These are phyloP conservation scores for Acipenser ruthenus DNA, from an alignment of 2,797 vertebrate genomes.

Conservation along the genomic window DNA sequence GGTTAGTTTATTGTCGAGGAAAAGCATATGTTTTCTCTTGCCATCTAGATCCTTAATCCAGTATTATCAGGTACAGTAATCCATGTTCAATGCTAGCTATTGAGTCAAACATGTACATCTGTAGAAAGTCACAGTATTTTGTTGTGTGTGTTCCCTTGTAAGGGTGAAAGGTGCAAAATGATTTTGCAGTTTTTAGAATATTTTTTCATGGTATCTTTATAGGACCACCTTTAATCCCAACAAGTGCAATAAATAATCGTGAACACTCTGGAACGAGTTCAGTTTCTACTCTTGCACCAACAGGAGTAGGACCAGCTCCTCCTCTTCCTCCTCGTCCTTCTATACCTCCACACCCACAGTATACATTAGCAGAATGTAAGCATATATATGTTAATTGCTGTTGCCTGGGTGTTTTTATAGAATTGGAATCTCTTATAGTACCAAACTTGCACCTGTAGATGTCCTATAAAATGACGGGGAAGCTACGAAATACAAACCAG, in stretches of 20 bases:
- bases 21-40: no score
- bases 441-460: no score
- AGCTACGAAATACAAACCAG: no score
- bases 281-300: constrained; percentile 59
- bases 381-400: constrained; percentile 27
- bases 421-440: no score
- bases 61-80: no score
- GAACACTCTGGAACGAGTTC: constrained; percentile 70
- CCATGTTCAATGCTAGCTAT: no score
- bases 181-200: constrained; percentile 22
- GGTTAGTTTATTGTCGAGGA: no score
- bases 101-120: constrained; percentile 21
- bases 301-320: constrained; percentile 58
- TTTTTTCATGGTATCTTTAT: constrained; percentile 46
- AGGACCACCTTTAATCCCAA: constrained; percentile 85
- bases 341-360: constrained; percentile 86
- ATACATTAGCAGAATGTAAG: constrained; percentile 96
- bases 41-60: no score
- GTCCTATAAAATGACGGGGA: constrained; percentile 19
- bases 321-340: constrained; percentile 50
- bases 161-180: no score
- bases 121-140: no score
- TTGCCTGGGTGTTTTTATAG: constrained; percentile 23
- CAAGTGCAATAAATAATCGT: constrained; percentile 77
- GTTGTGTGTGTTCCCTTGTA: no score